A percentile compares a stretch with the other conserved stretches of the same genome.
Evolutionary conservation across 2,797 vertebrate species (phyloP).

Genomic region (Moxostoma hubbsi): DNA sequence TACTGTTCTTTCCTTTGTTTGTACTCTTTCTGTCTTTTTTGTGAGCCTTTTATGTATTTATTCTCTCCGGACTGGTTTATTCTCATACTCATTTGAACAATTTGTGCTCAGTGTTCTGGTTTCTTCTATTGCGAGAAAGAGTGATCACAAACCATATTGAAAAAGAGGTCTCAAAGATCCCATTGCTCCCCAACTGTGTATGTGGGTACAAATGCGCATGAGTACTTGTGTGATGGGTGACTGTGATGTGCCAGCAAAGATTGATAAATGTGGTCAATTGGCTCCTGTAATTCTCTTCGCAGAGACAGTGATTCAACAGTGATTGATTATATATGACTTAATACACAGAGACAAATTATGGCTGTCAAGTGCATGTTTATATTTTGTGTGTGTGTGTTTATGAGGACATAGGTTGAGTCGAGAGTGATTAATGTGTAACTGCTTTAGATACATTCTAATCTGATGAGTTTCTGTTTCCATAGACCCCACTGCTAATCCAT

Average conservation of each 20-base stretch:
- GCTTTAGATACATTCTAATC: slow-evolving; percentile 22
- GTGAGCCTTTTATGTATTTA: neutral
- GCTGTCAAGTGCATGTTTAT: slow-evolving; percentile 18
- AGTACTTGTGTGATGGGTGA: neutral
- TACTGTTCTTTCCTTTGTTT: neutral
- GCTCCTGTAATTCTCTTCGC: slow-evolving; percentile 39
- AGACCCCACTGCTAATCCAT: slow-evolving; percentile 76
- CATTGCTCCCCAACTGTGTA: neutral
- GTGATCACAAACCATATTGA: neutral
- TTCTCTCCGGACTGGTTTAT: slow-evolving; percentile 24
- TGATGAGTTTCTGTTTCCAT: slow-evolving; percentile 34
- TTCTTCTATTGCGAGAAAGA: slow-evolving; percentile 11
- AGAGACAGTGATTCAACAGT: slow-evolving; percentile 12
- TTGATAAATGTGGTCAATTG: slow-evolving; percentile 30
- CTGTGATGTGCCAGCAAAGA: slow-evolving; percentile 10
- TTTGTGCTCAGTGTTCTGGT: slow-evolving; percentile 7
- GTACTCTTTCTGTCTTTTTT: slow-evolving; percentile 3
- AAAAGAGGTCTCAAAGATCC: neutral
- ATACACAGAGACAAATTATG: slow-evolving; percentile 1
- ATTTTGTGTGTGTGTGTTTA: slow-evolving; percentile 6
- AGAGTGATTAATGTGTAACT: slow-evolving; percentile 12
- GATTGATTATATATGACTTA: slow-evolving; percentile 38
- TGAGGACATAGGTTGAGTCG: neutral
- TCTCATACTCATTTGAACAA: slow-evolving; percentile 23
- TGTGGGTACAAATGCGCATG: slow-evolving; percentile 5